phyloP scores from a whole-genome alignment of 2,888 invertebrate genomes.

The Drosophila subquinaria region DNA sequence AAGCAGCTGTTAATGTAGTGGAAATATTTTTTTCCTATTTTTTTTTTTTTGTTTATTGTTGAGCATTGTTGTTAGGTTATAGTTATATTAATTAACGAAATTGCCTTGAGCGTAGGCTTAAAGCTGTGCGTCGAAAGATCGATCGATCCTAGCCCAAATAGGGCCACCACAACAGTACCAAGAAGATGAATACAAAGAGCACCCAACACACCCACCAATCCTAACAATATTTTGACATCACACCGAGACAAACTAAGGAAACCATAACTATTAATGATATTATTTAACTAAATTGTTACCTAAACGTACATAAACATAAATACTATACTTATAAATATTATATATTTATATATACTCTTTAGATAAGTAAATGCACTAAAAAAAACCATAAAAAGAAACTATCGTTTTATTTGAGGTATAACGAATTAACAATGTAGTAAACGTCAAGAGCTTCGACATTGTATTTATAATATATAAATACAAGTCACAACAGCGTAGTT shows the following conservation, averaged over 20 bases:
- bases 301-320: conserved; percentile 39
- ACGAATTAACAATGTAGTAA: background rate
- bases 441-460: too few relatives aligned
- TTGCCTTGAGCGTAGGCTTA: conserved; percentile 28
- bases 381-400: conserved; percentile 32
- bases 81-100: conserved; percentile 28
- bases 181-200: conserved; percentile 1
- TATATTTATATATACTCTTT: conserved; percentile 63
- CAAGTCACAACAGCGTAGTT: too few relatives aligned
- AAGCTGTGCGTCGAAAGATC: conserved; percentile 28
- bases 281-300: conserved; percentile 62
- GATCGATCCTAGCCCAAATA: conserved; percentile 20
- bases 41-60: conserved; percentile 38
- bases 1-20: conserved; percentile 43
- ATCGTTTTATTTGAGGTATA: background rate
- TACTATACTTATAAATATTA: conserved; percentile 5
- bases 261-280: conserved; percentile 70
- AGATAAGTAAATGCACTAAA: conserved; percentile 71
- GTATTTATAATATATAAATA: too few relatives aligned
- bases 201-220: conserved; percentile 41
- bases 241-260: conserved; percentile 4
- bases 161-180: background rate
- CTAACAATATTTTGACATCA: conserved; percentile 17
- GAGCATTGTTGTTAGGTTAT: conserved; percentile 48
- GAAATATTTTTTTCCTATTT: conserved; percentile 17